A percentile compares a stretch with the other conserved stretches of the same genome.
Conservation (phyloP, 2,113 vertebrate species). For the Clarias batrachus region DNA sequence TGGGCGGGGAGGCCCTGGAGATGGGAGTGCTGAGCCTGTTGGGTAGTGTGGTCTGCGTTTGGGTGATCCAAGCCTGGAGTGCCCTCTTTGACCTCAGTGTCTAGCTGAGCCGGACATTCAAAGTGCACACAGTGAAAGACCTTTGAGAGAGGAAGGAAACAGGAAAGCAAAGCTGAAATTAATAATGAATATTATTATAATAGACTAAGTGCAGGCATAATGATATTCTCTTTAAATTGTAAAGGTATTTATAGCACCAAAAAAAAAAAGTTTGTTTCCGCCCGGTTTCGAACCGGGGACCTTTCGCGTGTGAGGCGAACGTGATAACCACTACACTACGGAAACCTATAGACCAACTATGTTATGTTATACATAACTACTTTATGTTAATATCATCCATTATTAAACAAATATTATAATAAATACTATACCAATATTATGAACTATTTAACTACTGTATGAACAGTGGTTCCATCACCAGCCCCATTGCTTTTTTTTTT, state of each 20-base stretch:
- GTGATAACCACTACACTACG: conserved; percentile 75
- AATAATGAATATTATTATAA: not conserved
- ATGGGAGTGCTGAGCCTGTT: conserved; percentile 60
- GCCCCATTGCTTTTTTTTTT: not conserved
- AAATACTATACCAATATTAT: too few relatives aligned
- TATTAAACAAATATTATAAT: too few relatives aligned
- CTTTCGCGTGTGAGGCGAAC: conserved; percentile 60
- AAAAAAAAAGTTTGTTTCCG: not conserved
- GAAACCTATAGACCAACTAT: conserved; percentile 38
- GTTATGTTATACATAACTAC: too few relatives aligned
- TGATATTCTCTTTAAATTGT: not conserved
- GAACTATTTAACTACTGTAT: not conserved
- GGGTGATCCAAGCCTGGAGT: conserved; percentile 69
- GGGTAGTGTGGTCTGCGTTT: conserved; percentile 48
- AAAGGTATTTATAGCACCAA: not conserved
- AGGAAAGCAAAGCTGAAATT: not conserved
- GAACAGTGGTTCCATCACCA: not conserved
- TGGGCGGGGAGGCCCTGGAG: conserved; percentile 63
- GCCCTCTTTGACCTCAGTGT: conserved; percentile 77
- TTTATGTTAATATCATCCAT: too few relatives aligned
- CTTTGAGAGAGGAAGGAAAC: conserved; percentile 68
- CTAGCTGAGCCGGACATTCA: conserved; percentile 88
- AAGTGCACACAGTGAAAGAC: conserved; percentile 99
- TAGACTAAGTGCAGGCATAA: not conserved
- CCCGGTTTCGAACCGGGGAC: conserved; percentile 57